Base-by-base conservation (phyloP, 2,113 vertebrate species). In the Blennius ocellaris region DNA sequence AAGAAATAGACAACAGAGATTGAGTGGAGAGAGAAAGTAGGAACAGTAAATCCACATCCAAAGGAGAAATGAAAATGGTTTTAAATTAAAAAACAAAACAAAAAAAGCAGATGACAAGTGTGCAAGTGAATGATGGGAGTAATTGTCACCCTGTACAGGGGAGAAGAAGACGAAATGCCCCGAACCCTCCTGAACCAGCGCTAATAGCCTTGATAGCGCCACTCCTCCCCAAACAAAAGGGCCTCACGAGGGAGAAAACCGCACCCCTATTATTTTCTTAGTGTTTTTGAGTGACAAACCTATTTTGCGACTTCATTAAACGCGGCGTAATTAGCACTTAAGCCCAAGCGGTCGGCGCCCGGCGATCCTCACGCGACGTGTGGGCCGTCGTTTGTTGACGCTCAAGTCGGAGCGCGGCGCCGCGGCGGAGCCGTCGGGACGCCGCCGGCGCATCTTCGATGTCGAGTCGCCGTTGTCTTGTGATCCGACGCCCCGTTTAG, bases 271-370 rank as follows among this genome's bases (percentile, higher is more conserved):
- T 60, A 67, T 80, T 85, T 76, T 49, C 55, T 17, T 11, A 10
- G 2, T 43, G 6, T 56, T 6, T 64, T 8, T 76, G 83, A 89
- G 53, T 80, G 81, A 84, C 80, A 78, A 78, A 6, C 64, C 68
- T 50, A 53, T 73, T 80, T 78, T 50, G 30, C 64, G 11, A 65
- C 71, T 63, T 76, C 61, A 73, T 86, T 84, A 88, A 65, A 82
- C 66, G 37, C 11, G 40, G 11, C 43, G 72, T 82, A 86, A 82
- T 85, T 82, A 84, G 76, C 73, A 63, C 44, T 69, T 41, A 38
- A 43, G 73, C 61, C 21, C 9, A 52, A 52, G 73, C 80, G 76
- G 89, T 82, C 50, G 82, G 80, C 14, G 73, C 75, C 44, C 51
- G 38, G 40, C 17, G 58, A 63, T 79, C 67, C 62, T 82, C 68